phyloP scores from a whole-genome alignment of 2,113 vertebrate species.

The Caracal caracal region DNA sequence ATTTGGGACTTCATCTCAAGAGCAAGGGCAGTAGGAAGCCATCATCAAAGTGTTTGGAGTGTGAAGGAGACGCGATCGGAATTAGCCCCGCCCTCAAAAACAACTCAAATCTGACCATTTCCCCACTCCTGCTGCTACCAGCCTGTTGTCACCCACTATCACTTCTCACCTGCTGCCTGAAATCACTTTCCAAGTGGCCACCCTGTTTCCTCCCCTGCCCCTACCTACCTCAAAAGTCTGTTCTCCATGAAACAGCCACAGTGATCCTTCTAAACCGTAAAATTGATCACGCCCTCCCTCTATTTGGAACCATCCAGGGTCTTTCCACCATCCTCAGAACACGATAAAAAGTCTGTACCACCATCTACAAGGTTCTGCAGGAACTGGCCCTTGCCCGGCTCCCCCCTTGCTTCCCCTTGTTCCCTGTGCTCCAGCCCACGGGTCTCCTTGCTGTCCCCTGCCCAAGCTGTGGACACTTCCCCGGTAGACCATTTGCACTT shows the following conservation, averaged over 20 bases:
- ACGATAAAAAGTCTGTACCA: background rate
- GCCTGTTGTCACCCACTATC: background rate
- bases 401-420: background rate
- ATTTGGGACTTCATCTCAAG: background rate
- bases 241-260: background rate
- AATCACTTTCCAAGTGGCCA: background rate
- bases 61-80: background rate
- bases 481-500: background rate
- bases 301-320: background rate
- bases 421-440: background rate
- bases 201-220: background rate
- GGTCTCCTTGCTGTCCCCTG: background rate
- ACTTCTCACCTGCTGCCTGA: background rate
- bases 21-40: background rate
- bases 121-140: background rate
- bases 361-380: background rate
- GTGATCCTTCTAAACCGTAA: background rate
- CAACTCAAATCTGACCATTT: background rate
- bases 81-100: background rate
- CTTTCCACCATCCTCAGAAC: background rate
- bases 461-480: background rate
- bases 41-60: background rate
- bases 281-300: background rate
- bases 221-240: background rate
- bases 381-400: background rate